A percentile compares a stretch with the other conserved stretches of the same genome.
Evolutionary conservation across 1,140 invertebrate species (phyloP).

Genomic region (Heliconius melpomene): DNA sequence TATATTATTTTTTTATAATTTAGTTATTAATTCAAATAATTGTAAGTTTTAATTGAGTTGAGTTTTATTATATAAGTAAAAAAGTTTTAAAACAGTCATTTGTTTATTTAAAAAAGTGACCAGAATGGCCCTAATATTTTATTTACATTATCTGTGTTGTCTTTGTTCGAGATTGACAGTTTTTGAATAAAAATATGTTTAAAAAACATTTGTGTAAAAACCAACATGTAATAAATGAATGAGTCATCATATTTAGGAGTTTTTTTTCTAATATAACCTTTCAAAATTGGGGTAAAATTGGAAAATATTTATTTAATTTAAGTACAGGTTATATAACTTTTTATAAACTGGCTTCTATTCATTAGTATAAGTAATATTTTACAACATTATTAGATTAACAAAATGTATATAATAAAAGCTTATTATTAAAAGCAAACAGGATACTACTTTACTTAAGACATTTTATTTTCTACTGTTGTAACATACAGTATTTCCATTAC

Average conservation of each 20-base stretch:
- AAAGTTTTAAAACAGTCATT: not conserved
- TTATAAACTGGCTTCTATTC: too few species aligned
- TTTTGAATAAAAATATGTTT: not conserved
- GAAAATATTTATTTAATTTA: not conserved
- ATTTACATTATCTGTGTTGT: not conserved
- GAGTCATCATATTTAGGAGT: not conserved
- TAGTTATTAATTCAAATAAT: not conserved
- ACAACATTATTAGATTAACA: too few species aligned
- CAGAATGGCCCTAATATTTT: not conserved
- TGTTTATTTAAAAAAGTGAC: not conserved
- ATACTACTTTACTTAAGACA: too few species aligned
- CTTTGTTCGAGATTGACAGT: not conserved
- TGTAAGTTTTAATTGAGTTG: not conserved
- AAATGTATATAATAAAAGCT: too few species aligned
- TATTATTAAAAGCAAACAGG: too few species aligned
- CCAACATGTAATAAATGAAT: not conserved
- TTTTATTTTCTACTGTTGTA: not conserved
- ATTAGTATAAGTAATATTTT: too few species aligned
- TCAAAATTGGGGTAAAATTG: not conserved
- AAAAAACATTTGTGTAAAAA: not conserved
- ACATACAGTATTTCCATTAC: conserved; percentile 39
- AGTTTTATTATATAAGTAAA: too few species aligned
- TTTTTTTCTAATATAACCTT: not conserved
- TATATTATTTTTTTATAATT: not conserved
- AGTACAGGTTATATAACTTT: not conserved